phyloP scores from a whole-genome alignment of 23 tunicate species.

The Phallusia fumigata region DNA sequence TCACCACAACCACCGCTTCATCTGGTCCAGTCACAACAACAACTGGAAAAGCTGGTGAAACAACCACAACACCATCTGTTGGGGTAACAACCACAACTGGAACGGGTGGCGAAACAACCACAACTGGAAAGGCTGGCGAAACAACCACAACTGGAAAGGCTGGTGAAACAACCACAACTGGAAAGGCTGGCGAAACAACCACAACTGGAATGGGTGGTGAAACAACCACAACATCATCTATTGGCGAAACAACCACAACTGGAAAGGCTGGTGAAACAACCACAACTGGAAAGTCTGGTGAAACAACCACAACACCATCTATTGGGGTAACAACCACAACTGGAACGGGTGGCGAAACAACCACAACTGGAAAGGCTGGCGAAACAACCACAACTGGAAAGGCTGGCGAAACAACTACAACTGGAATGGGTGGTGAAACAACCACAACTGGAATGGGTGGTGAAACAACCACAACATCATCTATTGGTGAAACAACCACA shows the following conservation, averaged over 20 bases:
- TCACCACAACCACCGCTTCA: conserved; percentile 13
- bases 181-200: conserved; percentile 41
- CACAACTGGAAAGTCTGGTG: conserved; percentile 20
- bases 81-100: conserved; percentile 15
- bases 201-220: conserved; percentile 16
- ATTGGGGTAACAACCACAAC: conserved; percentile 9
- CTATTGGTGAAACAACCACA: conserved; percentile 26
- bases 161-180: conserved; percentile 35
- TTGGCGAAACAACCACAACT: conserved; percentile 27
- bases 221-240: conserved; percentile 35
- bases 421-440: conserved; percentile 15
- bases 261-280: conserved; percentile 39
- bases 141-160: conserved; percentile 15
- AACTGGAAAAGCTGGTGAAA: conserved; percentile 21
- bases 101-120: conserved; percentile 2
- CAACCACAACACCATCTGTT: conserved; percentile 16
- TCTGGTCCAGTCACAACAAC: conserved; percentile 22
- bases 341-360: conserved; percentile 8
- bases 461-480: conserved; percentile 28
- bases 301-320: conserved; percentile 1
- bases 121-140: conserved; percentile 25
- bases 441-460: conserved; percentile 30
- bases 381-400: conserved; percentile 27
- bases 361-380: conserved; percentile 15
- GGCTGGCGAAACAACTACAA: conserved; percentile 26